phyloP scores from a whole-genome alignment of 2,797 vertebrate species.

The Acanthis flammea region DNA sequence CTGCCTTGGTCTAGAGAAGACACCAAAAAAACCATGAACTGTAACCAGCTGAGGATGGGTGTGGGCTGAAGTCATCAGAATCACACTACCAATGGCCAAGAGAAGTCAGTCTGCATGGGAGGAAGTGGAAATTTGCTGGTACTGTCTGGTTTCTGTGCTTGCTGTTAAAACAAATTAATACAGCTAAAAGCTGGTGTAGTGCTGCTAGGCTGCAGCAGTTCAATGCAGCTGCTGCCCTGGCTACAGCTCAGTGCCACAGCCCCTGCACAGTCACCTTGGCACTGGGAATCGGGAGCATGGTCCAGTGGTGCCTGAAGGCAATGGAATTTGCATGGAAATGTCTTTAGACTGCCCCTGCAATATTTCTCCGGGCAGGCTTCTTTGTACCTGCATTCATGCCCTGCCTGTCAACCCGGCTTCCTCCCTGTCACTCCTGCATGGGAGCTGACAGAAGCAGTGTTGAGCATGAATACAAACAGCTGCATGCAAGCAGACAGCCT shows the following conservation, averaged over 20 bases:
- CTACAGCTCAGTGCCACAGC: not conserved
- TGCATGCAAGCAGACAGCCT: not conserved
- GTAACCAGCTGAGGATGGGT: not conserved
- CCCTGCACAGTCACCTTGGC: not conserved
- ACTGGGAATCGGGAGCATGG: rapidly evolving
- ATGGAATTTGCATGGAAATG: not conserved
- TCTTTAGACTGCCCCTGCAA: not conserved
- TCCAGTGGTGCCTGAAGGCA: not conserved
- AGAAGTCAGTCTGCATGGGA: not conserved
- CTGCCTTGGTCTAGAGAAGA: not conserved
- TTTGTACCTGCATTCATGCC: not conserved
- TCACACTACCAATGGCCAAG: not conserved
- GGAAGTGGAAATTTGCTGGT: not conserved
- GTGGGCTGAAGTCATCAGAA: not conserved
- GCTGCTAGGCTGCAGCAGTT: not conserved
- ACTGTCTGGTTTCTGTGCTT: not conserved
- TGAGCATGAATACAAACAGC: not conserved
- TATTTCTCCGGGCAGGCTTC: not conserved
- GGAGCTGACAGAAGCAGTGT: not conserved
- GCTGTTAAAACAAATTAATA: not conserved
- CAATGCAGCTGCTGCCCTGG: not conserved
- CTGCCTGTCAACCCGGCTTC: not conserved
- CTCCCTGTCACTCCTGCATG: not conserved
- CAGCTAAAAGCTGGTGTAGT: not conserved
- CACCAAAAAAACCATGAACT: not conserved